Evolutionary conservation across 92 coral and sea anemone species (phyloP).

Genomic region (Bergia sp.): DNA sequence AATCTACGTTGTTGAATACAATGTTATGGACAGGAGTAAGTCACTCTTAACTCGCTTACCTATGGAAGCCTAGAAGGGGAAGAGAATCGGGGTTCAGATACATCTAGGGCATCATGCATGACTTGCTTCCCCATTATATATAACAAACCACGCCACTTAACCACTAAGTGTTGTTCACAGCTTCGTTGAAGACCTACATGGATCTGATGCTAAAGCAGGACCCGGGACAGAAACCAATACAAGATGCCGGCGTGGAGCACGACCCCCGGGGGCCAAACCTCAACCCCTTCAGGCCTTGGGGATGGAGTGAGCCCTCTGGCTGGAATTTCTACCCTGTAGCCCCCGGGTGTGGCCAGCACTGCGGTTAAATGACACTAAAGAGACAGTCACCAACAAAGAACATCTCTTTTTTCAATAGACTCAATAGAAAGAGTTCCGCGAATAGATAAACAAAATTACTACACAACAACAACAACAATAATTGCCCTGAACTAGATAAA

Average conservation of each 20-base stretch:
- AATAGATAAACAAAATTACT: not conserved
- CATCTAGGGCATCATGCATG: too few species aligned
- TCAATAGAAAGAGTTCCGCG: too few species aligned
- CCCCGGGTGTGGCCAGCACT: slow-evolving; percentile 36
- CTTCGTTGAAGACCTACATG: slow-evolving; percentile 33
- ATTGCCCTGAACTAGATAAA: too few species aligned
- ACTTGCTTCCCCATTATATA: too few species aligned
- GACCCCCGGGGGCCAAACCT: slow-evolving; percentile 26
- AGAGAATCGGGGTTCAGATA: too few species aligned
- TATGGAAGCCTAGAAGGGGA: too few species aligned
- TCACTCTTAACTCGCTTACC: too few species aligned
- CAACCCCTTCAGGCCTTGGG: slow-evolving; percentile 35
- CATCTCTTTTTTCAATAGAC: too few species aligned
- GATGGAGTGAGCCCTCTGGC: slow-evolving; percentile 17
- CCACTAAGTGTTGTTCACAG: not conserved
- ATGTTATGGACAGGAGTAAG: too few species aligned
- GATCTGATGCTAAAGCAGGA: slow-evolving; percentile 26
- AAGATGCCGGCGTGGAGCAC: slow-evolving; percentile 12
- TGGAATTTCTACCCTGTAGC: slow-evolving; percentile 38
- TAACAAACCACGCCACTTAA: not conserved
- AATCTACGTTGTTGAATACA: too few species aligned
- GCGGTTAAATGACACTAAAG: slow-evolving; percentile 19
- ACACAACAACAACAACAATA: too few species aligned
- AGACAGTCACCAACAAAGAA: not conserved
- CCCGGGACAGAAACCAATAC: slow-evolving; percentile 33